Base-by-base conservation (phyloP, 2,797 vertebrate species). In the Argya squamiceps region DNA sequence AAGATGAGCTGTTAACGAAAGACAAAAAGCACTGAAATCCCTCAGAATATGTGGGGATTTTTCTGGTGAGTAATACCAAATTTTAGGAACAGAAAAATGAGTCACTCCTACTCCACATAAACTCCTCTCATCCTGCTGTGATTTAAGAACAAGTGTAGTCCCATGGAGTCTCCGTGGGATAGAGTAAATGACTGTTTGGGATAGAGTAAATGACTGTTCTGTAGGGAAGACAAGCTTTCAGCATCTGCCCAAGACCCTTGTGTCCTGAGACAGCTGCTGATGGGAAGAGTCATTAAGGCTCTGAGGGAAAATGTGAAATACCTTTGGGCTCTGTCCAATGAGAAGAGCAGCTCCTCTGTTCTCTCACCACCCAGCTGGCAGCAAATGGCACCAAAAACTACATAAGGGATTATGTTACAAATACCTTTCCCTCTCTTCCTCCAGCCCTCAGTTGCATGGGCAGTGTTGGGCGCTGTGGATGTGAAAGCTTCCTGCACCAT, bases 31-130 rank as follows among this genome's bases (percentile, higher is more conserved):
- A 53, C 73, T 91, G 89, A 91, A 74, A 88, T 90, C 76, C 93
- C 83, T 95, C 70, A 59, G 74, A 95, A 92, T 90, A 92, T 44
- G 32, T 64, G 53, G 80, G 80, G 94, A 96, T 50, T 86, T 93
- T 95, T 94, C 85, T 93, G 47, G 92, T 94, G 89, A 96, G 91
- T 93, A 96, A 96, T 82, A 81, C 18, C 70, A 93, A 76, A 79
- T 90, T 94, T 94, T 87, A 89, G 89, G 89, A 96, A 64, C 70
- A 95, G 77, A 94, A 94, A 91, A 89, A 82, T 92, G 92, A 93
- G 77, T 93, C 94, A 94, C 67, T 89, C 71, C n/a, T 49, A 27
- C 12, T 93, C 65, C 80, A 70, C 52, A 88, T 53, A 67, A 93
- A 84, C 37, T 84, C 76, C 63, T 88, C 76, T 88, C 34, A 74